Conservation (phyloP, 2,113 vertebrate species). For the Rafetus swinhoei region DNA sequence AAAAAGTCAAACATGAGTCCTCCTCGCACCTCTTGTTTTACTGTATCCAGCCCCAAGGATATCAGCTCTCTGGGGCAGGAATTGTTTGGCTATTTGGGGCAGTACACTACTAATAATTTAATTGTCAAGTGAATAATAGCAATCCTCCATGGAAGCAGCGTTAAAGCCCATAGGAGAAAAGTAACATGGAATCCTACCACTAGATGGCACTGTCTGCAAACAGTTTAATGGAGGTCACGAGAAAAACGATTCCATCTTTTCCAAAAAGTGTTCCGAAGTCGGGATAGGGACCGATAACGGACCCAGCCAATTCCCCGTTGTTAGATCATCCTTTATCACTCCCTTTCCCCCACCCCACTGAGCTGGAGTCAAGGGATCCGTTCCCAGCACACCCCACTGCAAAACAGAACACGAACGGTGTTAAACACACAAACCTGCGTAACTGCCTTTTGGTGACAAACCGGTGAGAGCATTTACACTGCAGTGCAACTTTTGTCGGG, state of each 20-base stretch:
- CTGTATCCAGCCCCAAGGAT: background rate
- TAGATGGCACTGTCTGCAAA: constrained; percentile 57
- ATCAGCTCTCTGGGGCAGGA: background rate
- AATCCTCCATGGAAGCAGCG: background rate
- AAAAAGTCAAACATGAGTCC: background rate
- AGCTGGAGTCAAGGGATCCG: background rate
- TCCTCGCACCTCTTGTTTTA: background rate
- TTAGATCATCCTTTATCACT: background rate
- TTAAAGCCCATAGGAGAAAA: background rate
- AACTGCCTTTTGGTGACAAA: background rate
- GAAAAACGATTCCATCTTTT: background rate
- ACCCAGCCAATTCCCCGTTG: background rate
- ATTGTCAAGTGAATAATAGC: background rate
- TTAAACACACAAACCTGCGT: background rate
- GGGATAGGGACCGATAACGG: background rate
- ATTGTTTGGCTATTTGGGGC: background rate
- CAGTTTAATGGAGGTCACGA: background rate
- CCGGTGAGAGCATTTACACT: no score
- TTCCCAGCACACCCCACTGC: background rate
- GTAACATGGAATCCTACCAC: constrained; percentile 39
- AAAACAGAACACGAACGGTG: background rate
- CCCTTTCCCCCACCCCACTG: background rate
- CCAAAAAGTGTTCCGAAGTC: background rate
- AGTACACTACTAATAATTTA: background rate
- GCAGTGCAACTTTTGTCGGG: no score